phyloP scores from a whole-genome alignment of 2,888 invertebrate genomes.

The Pogonocherus hispidulus region DNA sequence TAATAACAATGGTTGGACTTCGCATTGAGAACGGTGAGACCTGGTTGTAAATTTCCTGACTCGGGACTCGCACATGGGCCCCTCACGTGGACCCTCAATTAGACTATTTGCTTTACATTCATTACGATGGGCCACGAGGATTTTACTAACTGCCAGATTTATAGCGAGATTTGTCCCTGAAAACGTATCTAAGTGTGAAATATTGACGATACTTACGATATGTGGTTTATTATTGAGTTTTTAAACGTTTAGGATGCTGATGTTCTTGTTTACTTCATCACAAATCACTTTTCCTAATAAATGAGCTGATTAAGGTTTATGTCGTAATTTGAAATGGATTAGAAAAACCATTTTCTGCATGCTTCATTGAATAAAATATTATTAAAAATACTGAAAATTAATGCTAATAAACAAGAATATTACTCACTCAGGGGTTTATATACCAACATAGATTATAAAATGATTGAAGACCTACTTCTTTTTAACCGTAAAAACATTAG shows the following conservation, averaged over 20 bases:
- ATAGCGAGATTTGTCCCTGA: slow-evolving; percentile 66
- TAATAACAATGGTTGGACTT: slow-evolving; percentile 58
- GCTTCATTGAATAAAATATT: too few species aligned
- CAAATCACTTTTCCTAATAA: slow-evolving; percentile 33
- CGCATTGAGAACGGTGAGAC: slow-evolving; percentile 48
- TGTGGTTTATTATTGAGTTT: slow-evolving; percentile 62
- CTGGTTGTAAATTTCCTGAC: slow-evolving; percentile 53
- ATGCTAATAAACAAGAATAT: too few species aligned
- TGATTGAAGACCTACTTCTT: too few species aligned
- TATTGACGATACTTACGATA: slow-evolving; percentile 64
- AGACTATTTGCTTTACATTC: slow-evolving; percentile 69
- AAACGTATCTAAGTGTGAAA: slow-evolving; percentile 66
- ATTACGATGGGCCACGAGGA: slow-evolving; percentile 65
- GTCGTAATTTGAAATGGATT: too few species aligned
- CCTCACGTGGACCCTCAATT: slow-evolving; percentile 66
- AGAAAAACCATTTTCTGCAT: too few species aligned
- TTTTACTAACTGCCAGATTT: slow-evolving; percentile 68
- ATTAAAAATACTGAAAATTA: too few species aligned
- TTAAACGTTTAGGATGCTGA: slow-evolving; percentile 37
- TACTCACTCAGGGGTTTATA: too few species aligned
- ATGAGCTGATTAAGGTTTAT: slow-evolving; percentile 22
- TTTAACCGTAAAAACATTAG: too few species aligned
- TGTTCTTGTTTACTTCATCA: slow-evolving; percentile 37
- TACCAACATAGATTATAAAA: too few species aligned
- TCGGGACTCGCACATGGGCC: slow-evolving; percentile 63